Conservation (phyloP, 2,797 vertebrate species). For the Denticeps clupeoides region DNA sequence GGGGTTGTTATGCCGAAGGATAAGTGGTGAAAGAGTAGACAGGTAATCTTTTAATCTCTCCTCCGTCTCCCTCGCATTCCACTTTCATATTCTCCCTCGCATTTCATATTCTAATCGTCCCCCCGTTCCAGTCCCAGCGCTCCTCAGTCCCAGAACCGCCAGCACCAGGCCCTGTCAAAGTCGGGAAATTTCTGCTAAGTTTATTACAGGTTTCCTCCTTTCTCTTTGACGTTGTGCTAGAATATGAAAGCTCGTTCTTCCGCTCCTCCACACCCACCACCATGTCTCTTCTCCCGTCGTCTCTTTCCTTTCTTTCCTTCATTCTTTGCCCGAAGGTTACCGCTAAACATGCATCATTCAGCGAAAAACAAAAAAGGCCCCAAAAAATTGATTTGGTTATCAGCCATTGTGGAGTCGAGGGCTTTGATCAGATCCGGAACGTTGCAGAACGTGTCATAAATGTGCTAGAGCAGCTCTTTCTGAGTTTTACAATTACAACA, state of each 20-base stretch:
- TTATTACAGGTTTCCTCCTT: constrained; percentile 54
- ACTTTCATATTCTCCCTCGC: constrained; percentile 10
- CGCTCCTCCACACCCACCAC: constrained; percentile 13
- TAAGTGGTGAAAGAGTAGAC: constrained; percentile 37
- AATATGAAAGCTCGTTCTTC: constrained; percentile 22
- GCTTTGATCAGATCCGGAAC: constrained; percentile 60
- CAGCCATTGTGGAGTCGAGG: constrained; percentile 48
- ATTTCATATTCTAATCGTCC: constrained; percentile 59
- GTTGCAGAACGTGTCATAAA: constrained; percentile 64
- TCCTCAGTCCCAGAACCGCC: no score
- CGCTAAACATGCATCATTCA: constrained; percentile 77
- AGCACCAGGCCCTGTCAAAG: constrained; percentile 54
- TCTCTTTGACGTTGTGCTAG: constrained; percentile 39
- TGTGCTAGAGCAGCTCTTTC: constrained; percentile 68
- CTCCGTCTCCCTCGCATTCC: constrained; percentile 43
- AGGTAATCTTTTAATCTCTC: constrained; percentile 63
- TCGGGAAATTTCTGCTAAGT: constrained; percentile 45
- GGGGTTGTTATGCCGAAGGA: constrained; percentile 46
- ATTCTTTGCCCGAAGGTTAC: constrained; percentile 70
- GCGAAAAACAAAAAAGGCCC: constrained; percentile 71
- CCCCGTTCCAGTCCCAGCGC: constrained; percentile 16
- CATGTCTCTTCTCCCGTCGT: constrained; percentile 34
- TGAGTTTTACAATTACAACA: constrained; percentile 68
- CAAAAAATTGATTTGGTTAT: constrained; percentile 70
- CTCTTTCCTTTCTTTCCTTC: constrained; percentile 27